Percentiles rank a stretch among this genome's conserved stretches.
phyloP scores from a whole-genome alignment of 2,113 vertebrate genomes.

The Ammodytes dubius region DNA sequence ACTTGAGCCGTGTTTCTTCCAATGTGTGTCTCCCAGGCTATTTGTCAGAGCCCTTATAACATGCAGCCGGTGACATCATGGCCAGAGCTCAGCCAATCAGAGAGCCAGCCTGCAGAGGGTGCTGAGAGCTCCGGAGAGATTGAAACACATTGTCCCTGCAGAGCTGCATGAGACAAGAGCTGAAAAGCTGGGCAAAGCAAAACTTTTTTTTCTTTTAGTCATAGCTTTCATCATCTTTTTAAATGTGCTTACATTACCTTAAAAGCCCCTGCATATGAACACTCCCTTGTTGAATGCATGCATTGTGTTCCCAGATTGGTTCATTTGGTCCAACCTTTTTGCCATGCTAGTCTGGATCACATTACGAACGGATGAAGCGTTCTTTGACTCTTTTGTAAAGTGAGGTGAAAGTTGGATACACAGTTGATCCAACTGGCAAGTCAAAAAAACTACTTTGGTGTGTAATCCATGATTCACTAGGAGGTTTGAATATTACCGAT shows the following conservation, averaged over 20 bases:
- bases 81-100: conserved; percentile 82
- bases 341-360: conserved; percentile 8
- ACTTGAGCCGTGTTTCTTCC: conserved; percentile 73
- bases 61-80: conserved; percentile 84
- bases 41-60: conserved; percentile 86
- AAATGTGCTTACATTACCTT: background rate
- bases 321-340: background rate
- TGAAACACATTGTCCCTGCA: conserved; percentile 75
- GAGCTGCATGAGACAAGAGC: conserved; percentile 47
- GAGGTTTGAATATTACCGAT: background rate
- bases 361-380: conserved; percentile 23
- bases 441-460: background rate
- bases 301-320: background rate
- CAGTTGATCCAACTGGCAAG: conserved; percentile 1
- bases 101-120: conserved; percentile 54
- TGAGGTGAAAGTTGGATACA: conserved; percentile 16
- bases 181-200: conserved; percentile 6
- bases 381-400: conserved; percentile 3
- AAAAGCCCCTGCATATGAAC: background rate
- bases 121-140: conserved; percentile 73
- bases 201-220: conserved; percentile 2
- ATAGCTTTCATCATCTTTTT: background rate
- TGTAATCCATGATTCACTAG: conserved; percentile 14
- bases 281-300: background rate
- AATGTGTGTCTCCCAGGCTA: conserved; percentile 83